Percentiles rank a stretch among this genome's conserved stretches.
phyloP scores from a whole-genome alignment of 2,113 vertebrate species.

The Daphoenositta chrysoptera region DNA sequence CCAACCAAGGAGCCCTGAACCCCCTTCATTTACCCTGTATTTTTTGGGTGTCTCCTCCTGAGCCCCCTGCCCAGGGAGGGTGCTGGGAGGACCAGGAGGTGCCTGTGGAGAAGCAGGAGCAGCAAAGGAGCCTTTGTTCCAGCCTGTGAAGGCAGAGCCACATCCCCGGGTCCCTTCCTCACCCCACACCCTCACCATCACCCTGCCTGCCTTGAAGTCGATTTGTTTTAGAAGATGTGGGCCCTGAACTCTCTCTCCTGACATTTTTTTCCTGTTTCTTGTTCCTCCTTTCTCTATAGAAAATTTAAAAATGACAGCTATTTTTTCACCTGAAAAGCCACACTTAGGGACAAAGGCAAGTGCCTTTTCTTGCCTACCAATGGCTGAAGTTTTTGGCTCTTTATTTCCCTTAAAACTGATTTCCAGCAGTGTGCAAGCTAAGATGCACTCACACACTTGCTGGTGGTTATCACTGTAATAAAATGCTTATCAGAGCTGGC shows the following conservation, averaged over 20 bases:
- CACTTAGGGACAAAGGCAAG: not conserved
- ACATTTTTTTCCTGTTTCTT: not conserved
- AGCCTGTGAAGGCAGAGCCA: not conserved
- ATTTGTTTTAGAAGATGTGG: not conserved
- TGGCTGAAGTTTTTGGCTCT: not conserved
- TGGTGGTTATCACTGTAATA: not conserved
- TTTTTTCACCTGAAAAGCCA: not conserved
- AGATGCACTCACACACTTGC: not conserved
- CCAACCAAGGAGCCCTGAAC: not conserved
- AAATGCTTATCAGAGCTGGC: not conserved
- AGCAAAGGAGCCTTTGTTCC: not conserved
- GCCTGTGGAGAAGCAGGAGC: not conserved
- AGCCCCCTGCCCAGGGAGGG: not conserved
- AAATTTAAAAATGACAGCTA: not conserved
- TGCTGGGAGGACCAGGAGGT: not conserved
- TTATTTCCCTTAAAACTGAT: not conserved
- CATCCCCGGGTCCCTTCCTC: not conserved
- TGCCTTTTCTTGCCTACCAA: not conserved
- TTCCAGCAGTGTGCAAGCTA: not conserved
- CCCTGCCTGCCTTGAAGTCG: not conserved
- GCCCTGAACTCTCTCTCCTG: not conserved
- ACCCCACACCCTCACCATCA: not conserved
- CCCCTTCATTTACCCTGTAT: not conserved
- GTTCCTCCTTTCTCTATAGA: not conserved
- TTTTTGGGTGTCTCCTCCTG: not conserved